phyloP scores from a whole-genome alignment of 2,797 vertebrate species.

The Parotocinclus haroldoi region DNA sequence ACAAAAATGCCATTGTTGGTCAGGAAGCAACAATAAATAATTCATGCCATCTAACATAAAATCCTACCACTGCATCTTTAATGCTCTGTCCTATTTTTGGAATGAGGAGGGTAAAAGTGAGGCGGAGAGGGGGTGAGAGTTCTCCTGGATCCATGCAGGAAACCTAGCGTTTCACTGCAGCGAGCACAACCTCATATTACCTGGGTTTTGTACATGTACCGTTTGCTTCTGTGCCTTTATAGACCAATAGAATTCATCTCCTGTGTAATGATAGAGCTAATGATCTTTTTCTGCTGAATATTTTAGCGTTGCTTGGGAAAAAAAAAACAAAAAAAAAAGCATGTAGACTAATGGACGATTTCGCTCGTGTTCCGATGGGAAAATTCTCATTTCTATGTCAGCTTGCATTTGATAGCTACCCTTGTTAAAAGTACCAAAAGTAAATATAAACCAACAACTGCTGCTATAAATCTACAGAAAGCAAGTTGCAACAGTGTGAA shows the following conservation, averaged over 20 bases:
- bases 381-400: constrained; percentile 7
- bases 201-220: constrained; percentile 63
- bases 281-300: constrained; percentile 66
- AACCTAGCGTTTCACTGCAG: constrained; percentile 71
- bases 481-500: neutral
- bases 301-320: constrained; percentile 54
- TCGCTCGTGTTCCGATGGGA: constrained; percentile 1
- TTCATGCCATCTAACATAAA: constrained; percentile 16
- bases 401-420: constrained; percentile 7
- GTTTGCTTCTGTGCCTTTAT: constrained; percentile 61
- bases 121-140: constrained; percentile 59
- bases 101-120: constrained; percentile 26
- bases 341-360: constrained; percentile 28
- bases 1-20: constrained; percentile 3
- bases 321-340: constrained; percentile 28
- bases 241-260: constrained; percentile 24
- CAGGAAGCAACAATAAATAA: constrained; percentile 13
- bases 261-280: constrained; percentile 36
- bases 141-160: constrained; percentile 77
- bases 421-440: no score
- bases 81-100: constrained; percentile 33
- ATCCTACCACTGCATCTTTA: constrained; percentile 21
- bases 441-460: constrained; percentile 7
- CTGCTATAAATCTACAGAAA: constrained; percentile 13
- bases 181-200: constrained; percentile 68